Evolutionary conservation across 2,113 vertebrate genomes (phyloP), one percentile per base, ranked within the genome.

Genomic region (Oncorhynchus mykiss): DNA sequence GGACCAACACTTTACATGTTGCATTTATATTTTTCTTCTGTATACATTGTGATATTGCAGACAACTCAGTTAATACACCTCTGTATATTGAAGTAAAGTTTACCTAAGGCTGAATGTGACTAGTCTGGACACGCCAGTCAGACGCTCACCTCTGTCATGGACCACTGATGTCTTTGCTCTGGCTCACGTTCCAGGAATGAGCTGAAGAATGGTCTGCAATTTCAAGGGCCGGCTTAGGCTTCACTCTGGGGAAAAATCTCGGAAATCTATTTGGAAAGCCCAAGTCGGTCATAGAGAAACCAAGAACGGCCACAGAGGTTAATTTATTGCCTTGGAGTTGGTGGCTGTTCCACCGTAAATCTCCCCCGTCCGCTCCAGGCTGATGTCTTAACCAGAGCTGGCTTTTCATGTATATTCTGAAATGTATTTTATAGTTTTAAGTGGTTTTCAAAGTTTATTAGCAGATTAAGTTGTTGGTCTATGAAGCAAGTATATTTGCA

Each of bases 311-410:
- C 45, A 59, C 13, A 57, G 64, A 79, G 79, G 70, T 82, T 80
- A 80, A 81, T 88, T 88, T 88, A 85, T 84, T 80, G 81, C 79
- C n/a, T 3, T 31, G 11, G 73, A 72, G 60, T 85, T 85, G 84
- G 83, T 77, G 73, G 45, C 72, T 6, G 45, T 75, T 59, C 65
- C 54, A 5, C 77, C 51, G 72, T 89, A 89, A 88, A 88, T 88
- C 77, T 83, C 51, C 34, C 2, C 65, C 66, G 57, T 79, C 77
- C 25, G 48, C 68, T 62, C 67, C 70, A 73, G 60, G 24, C 74
- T 85, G 78, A 89, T 89, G 83, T 72, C 39, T 84, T 82, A 68
- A 82, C 49, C 86, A 87, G 84, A 85, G 70, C 13, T 29, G 45
- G n/a, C 24, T 69, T 84, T 73, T 72, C 70, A 57, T 72, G 64